Evolutionary conservation across 2,888 invertebrate species (phyloP).

Genomic region (Protophormia terraenovae): DNA sequence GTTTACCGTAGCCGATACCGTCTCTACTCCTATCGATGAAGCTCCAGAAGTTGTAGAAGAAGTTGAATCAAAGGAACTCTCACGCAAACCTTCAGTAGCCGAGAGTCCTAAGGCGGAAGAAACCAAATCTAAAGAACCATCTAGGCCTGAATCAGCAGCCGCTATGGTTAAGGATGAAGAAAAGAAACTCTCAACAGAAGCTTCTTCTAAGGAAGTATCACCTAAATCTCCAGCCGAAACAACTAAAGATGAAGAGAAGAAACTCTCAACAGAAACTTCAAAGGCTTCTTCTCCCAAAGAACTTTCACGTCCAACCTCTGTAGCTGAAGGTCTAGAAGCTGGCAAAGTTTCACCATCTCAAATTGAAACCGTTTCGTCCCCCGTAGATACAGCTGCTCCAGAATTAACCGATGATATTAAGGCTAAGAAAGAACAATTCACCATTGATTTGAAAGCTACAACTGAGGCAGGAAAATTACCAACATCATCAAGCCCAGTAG

Average conservation of each 20-base stretch:
- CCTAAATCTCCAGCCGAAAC: neutral
- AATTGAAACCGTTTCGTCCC: conserved; percentile 73
- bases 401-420: neutral
- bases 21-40: conserved; percentile 73
- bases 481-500: conserved; percentile 43
- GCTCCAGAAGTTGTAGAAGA: conserved; percentile 24
- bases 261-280: no score
- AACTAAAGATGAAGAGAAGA: neutral
- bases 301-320: neutral
- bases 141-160: no score
- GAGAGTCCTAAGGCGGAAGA: conserved; percentile 62
- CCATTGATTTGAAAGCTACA: neutral
- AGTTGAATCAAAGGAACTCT: conserved; percentile 16
- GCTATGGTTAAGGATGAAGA: no score
- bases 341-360: neutral
- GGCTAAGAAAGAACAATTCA: conserved; percentile 21
- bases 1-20: conserved; percentile 66
- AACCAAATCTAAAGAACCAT: conserved; percentile 6
- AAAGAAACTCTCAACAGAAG: no score
- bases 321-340: no score
- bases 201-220: no score
- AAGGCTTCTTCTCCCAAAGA: neutral
- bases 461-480: neutral
- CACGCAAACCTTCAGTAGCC: neutral
- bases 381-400: conserved; percentile 74